Conservation (phyloP, 2,797 vertebrate genomes). For the Neomorphus geoffroyi region DNA sequence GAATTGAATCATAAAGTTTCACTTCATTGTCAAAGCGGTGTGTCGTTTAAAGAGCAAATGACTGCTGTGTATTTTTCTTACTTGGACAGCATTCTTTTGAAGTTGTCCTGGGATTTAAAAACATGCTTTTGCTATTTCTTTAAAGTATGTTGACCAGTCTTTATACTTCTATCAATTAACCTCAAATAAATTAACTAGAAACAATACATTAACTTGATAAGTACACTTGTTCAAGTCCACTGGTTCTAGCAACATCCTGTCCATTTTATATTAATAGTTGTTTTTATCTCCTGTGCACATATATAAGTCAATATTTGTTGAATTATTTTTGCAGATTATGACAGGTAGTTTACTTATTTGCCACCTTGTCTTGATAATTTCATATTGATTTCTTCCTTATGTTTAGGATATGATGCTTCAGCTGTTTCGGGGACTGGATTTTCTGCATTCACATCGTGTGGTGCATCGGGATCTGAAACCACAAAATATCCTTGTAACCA, state of each 20-base stretch:
- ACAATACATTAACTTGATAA: not conserved
- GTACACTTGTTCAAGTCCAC: not conserved
- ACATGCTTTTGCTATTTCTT: not conserved
- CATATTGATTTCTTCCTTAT: slow-evolving; percentile 28
- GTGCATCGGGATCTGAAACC: slow-evolving; percentile 98
- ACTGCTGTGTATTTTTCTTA: not conserved
- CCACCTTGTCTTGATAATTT: not conserved
- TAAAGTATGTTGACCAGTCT: not conserved
- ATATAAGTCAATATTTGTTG: not conserved
- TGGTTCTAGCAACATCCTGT: not conserved
- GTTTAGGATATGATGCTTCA: slow-evolving; percentile 98
- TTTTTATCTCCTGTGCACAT: not conserved
- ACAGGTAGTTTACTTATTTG: not conserved
- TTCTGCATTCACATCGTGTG: slow-evolving; percentile 97
- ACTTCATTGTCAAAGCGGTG: not conserved
- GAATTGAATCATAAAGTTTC: not conserved
- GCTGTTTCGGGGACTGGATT: slow-evolving; percentile 96
- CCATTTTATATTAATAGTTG: not conserved
- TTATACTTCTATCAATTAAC: not conserved
- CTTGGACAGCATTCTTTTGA: not conserved
- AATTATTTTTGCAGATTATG: not conserved
- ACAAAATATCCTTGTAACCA: slow-evolving; percentile 98
- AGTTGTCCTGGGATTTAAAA: not conserved
- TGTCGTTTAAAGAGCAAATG: not conserved
- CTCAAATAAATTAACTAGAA: not conserved